Evolutionary conservation across 2,888 invertebrate species (phyloP).

Genomic region (Smittia sp.): DNA sequence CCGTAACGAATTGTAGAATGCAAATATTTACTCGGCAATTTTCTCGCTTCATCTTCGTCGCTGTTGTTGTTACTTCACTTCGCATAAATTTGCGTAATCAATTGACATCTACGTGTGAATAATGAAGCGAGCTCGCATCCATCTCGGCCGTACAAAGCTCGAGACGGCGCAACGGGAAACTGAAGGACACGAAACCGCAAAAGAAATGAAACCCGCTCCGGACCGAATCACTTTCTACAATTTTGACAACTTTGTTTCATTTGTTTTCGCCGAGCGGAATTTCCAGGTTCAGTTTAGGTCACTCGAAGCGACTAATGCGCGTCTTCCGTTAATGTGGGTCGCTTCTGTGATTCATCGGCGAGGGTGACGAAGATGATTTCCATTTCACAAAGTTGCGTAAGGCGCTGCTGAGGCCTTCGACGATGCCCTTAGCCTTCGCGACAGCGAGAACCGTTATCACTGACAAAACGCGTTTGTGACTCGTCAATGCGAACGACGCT

Average conservation of each 20-base stretch:
- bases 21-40: constrained; percentile 4
- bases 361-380: too few relatives aligned
- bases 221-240: background rate
- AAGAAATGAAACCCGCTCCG: background rate
- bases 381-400: too few relatives aligned
- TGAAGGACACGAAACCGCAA: background rate
- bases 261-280: too few relatives aligned
- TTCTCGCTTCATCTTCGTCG: background rate
- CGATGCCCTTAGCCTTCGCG: constrained; percentile 31
- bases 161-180: background rate
- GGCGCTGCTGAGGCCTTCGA: background rate
- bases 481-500: constrained; percentile 25
- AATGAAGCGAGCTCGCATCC: background rate
- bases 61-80: background rate
- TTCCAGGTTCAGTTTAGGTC: too few relatives aligned
- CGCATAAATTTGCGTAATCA: constrained; percentile 36
- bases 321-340: too few relatives aligned
- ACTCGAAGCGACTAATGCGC: too few relatives aligned
- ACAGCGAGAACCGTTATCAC: constrained; percentile 9
- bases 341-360: too few relatives aligned
- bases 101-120: constrained; percentile 29
- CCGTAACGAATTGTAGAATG: background rate
- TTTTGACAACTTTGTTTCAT: background rate
- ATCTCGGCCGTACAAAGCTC: background rate
- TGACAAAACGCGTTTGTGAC: constrained; percentile 2